phyloP scores from a whole-genome alignment of 2,888 invertebrate species.

The Agapetus fuscipes region DNA sequence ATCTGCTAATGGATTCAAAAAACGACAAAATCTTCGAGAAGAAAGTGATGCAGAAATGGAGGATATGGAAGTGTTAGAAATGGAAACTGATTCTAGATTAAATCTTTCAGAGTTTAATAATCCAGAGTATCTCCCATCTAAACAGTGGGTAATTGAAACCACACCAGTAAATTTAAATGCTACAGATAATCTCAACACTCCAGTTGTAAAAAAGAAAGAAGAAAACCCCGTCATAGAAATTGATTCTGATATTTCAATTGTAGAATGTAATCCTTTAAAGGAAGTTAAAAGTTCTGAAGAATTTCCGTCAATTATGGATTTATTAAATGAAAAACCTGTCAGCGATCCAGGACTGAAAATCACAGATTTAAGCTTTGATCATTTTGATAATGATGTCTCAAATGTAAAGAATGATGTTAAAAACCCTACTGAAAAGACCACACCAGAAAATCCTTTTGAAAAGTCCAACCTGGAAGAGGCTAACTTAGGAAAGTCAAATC shows the following conservation, averaged over 20 bases:
- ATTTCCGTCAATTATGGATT: constrained; percentile 44
- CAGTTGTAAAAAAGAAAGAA: no score
- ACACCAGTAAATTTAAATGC: no score
- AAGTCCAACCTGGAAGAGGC: background rate
- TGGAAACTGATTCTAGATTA: constrained; percentile 2
- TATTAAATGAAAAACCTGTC: constrained; percentile 31
- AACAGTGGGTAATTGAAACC: constrained; percentile 41
- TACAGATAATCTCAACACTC: no score
- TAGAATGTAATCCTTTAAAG: no score
- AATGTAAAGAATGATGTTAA: constrained; percentile 25
- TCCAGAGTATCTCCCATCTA: constrained; percentile 31
- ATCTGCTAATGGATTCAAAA: no score
- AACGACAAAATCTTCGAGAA: no score
- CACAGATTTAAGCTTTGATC: no score
- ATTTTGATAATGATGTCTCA: constrained; percentile 24
- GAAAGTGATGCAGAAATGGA: no score
- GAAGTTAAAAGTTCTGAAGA: no score
- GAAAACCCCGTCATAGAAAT: no score
- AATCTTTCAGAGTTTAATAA: constrained; percentile 10
- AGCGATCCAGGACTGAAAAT: constrained; percentile 17
- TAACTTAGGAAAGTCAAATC: background rate
- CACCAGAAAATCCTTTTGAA: background rate
- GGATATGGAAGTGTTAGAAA: no score
- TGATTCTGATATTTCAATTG: no score
- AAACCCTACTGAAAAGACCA: background rate